A percentile compares a stretch with the other conserved stretches of the same genome.
Conservation (phyloP, 30 jellyfish, hydroid and myxozoan species). For the Sanderia malayensis region DNA sequence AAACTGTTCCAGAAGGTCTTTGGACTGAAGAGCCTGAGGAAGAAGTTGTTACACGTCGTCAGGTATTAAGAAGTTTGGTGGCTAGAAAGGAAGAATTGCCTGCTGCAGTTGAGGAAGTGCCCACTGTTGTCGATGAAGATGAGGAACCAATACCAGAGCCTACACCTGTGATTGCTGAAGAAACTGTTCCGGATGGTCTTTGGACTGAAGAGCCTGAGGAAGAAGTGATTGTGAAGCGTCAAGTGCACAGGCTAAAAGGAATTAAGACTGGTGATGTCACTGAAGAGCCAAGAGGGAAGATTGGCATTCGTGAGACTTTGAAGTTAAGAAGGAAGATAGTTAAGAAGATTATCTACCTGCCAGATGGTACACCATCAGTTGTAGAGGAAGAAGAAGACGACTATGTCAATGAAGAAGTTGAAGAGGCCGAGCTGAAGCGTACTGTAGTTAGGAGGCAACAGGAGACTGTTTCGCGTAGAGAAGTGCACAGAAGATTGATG, state of each 20-base stretch:
- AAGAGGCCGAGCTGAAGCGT: neutral
- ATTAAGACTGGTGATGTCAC: slow-evolving; percentile 7
- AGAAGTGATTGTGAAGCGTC: slow-evolving; percentile 16
- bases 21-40: slow-evolving; percentile 1
- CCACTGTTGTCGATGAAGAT: too few relatives aligned
- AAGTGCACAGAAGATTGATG: slow-evolving; percentile 13
- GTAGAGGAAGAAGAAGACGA: slow-evolving; percentile 4
- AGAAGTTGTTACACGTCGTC: slow-evolving; percentile 42
- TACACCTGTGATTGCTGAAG: neutral
- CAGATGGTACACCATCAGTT: slow-evolving; percentile 27
- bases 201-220: neutral
- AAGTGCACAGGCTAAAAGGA: slow-evolving; percentile 36
- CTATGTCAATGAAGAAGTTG: neutral
- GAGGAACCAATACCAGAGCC: slow-evolving; percentile 24
- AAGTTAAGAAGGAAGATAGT: slow-evolving; percentile 7
- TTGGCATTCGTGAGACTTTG: slow-evolving; percentile 6
- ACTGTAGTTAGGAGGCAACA: slow-evolving; percentile 24
- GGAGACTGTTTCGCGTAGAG: slow-evolving; percentile 16
- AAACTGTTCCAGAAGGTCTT: neutral
- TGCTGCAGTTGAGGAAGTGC: slow-evolving; percentile 19
- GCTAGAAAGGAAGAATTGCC: too few relatives aligned
- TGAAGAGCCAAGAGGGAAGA: slow-evolving; percentile 3
- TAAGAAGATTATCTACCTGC: slow-evolving; percentile 31
- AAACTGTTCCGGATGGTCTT: neutral
- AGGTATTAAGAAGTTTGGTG: too few relatives aligned